A percentile compares a stretch with the other conserved stretches of the same genome.
Conservation (phyloP, 2,113 vertebrate species). For the Balaeniceps rex region DNA sequence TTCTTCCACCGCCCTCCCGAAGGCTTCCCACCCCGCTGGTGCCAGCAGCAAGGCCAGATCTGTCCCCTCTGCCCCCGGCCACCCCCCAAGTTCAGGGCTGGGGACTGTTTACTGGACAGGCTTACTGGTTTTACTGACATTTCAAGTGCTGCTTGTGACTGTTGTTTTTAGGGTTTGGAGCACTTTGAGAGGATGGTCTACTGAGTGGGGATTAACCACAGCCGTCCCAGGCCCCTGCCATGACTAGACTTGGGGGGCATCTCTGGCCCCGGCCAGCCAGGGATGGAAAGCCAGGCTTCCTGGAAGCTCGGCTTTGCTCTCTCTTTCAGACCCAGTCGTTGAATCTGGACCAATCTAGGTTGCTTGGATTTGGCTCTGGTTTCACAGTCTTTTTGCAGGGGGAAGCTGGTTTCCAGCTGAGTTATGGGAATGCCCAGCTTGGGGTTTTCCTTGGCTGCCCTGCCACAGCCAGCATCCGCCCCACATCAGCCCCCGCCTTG, state of each 20-base stretch:
- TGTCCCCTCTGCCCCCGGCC: fast-evolving
- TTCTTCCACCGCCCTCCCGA: not conserved
- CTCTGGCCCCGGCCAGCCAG: not conserved
- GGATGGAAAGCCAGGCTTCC: not conserved
- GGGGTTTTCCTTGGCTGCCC: not conserved
- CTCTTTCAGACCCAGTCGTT: not conserved
- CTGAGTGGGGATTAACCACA: not conserved
- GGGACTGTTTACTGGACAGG: not conserved
- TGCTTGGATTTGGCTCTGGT: not conserved
- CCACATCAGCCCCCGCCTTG: fast-evolving
- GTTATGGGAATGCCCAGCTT: not conserved
- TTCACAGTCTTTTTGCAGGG: not conserved
- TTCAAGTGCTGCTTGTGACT: not conserved
- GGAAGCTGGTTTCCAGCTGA: not conserved
- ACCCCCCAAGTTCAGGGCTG: not conserved
- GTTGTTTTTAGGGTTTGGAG: not conserved
- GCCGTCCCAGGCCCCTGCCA: not conserved
- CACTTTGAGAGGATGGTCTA: not conserved
- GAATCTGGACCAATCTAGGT: not conserved
- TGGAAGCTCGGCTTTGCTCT: not conserved
- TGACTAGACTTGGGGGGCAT: not conserved
- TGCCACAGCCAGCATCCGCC: not conserved
- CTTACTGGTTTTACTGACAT: not conserved
- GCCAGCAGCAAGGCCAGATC: not conserved
- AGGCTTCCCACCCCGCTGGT: not conserved